phyloP scores from a whole-genome alignment of 1,140 invertebrate genomes.

The Heliconius nattereri region DNA sequence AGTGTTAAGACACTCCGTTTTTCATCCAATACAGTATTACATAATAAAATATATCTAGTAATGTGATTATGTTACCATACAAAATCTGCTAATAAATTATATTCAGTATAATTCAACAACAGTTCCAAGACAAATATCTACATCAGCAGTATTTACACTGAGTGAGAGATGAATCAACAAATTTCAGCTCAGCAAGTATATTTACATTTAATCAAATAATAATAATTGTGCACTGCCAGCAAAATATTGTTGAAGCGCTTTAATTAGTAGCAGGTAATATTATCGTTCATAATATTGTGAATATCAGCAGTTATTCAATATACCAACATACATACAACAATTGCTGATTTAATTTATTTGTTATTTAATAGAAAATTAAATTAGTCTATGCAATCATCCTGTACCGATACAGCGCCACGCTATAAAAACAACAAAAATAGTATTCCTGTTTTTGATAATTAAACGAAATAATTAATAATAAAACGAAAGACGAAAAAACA shows the following conservation, averaged over 20 bases:
- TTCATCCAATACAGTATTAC: background rate
- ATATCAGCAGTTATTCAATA: background rate
- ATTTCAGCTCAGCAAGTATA: background rate
- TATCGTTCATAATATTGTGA: background rate
- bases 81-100: background rate
- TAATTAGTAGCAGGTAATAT: background rate
- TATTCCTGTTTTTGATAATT: no score
- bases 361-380: no score
- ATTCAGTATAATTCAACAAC: background rate
- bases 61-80: background rate
- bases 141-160: constrained; percentile 1
- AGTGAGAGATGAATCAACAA: background rate
- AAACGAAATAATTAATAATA: no score
- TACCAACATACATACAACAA: no score
- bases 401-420: no score
- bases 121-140: constrained; percentile 12
- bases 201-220: constrained; percentile 16
- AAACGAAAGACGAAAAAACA: no score
- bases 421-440: no score
- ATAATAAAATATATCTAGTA: background rate
- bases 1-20: no score
- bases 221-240: constrained; percentile 6
- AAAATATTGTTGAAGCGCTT: background rate
- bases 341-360: no score
- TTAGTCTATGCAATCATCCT: no score